phyloP scores from a whole-genome alignment of 2,888 invertebrate species.

The Drosophila picticornis region DNA sequence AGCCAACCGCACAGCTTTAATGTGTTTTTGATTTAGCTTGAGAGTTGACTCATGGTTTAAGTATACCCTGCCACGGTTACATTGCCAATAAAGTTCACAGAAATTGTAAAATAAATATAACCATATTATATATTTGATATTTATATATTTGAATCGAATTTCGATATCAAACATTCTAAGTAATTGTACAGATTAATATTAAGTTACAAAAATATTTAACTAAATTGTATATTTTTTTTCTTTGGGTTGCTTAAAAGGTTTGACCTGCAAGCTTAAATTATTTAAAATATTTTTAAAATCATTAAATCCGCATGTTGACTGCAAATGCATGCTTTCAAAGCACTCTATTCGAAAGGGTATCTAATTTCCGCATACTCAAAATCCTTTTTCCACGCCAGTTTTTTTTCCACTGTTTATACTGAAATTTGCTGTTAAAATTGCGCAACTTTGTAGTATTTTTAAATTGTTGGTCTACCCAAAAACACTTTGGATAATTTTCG shows the following conservation, averaged over 20 bases:
- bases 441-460: slow-evolving; percentile 44
- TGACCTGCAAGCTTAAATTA: not conserved
- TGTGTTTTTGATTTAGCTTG: not conserved
- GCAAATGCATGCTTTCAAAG: too few species aligned
- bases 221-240: not conserved
- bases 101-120: not conserved
- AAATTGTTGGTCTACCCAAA: slow-evolving; percentile 31
- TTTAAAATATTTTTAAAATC: not conserved
- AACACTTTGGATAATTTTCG: slow-evolving; percentile 40
- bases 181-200: not conserved
- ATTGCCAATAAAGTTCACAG: not conserved
- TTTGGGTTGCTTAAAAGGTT: not conserved
- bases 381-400: slow-evolving; percentile 17
- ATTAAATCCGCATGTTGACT: not conserved
- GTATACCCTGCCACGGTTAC: slow-evolving; percentile 18
- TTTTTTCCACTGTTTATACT: slow-evolving; percentile 19
- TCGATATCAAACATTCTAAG: not conserved
- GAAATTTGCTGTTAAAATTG: slow-evolving; percentile 49
- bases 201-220: not conserved
- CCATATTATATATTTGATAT: not conserved
- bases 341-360: slow-evolving; percentile 27
- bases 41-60: slow-evolving; percentile 10
- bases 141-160: not conserved
- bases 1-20: slow-evolving; percentile 37
- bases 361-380: not conserved